Evolutionary conservation across 2,113 vertebrate genomes (phyloP).

Genomic region (Corythaeola cristata): DNA sequence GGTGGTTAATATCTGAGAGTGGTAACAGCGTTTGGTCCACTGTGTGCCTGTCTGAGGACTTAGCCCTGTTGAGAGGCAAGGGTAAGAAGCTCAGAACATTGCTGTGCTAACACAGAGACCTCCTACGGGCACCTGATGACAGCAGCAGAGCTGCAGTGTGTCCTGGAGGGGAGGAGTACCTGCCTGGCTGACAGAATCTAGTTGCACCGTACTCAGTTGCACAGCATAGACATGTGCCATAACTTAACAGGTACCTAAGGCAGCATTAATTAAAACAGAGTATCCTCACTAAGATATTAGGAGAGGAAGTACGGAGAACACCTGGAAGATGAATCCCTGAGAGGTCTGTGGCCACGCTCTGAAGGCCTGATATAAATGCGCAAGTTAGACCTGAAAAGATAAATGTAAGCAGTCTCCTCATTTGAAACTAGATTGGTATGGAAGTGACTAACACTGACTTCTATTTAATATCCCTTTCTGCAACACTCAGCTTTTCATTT

Average conservation of each 20-base stretch:
- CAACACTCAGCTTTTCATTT: neutral
- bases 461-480: neutral
- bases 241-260: neutral
- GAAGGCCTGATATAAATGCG: neutral
- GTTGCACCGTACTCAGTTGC: neutral
- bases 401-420: neutral
- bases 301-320: neutral
- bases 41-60: neutral
- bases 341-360: neutral
- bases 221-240: fast-evolving
- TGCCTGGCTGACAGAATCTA: neutral
- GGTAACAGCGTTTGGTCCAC: fast-evolving
- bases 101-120: neutral
- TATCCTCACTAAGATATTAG: neutral
- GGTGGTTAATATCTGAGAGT: neutral
- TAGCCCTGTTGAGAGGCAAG: neutral
- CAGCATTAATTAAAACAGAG: neutral
- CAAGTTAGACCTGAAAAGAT: neutral
- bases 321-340: neutral
- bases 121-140: neutral
- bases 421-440: neutral
- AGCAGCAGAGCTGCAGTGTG: neutral
- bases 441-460: neutral
- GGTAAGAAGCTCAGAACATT: neutral
- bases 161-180: neutral